A percentile compares a stretch with the other conserved stretches of the same genome.
Evolutionary conservation across 2,113 vertebrate species (phyloP).

Genomic region (Pachyramphus minor): DNA sequence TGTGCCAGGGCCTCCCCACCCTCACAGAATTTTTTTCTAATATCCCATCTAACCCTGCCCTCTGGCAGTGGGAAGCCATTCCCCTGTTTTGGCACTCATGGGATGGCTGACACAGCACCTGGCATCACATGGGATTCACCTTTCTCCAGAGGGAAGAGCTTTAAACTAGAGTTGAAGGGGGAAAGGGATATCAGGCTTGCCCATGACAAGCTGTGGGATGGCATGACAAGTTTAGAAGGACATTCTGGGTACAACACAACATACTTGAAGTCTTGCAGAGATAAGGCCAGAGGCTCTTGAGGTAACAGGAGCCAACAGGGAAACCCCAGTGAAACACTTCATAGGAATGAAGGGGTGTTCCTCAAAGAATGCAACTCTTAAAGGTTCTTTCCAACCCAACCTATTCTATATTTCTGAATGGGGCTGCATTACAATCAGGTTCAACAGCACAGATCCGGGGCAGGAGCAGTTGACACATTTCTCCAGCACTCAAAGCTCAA

Average conservation of each 20-base stretch:
- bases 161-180: neutral
- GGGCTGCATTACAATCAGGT: slow-evolving; percentile 56
- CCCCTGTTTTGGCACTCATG: neutral
- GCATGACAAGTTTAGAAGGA: neutral
- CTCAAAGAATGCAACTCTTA: neutral
- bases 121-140: neutral
- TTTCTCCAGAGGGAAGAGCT: neutral
- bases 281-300: neutral
- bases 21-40: fast-evolving
- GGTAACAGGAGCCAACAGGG: neutral
- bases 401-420: neutral
- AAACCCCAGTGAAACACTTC: neutral
- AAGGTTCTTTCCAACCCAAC: neutral
- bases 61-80: neutral
- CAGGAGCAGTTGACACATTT: slow-evolving; percentile 67
- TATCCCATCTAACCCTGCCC: fast-evolving
- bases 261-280: neutral
- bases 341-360: neutral
- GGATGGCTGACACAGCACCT: neutral
- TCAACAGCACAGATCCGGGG: slow-evolving; percentile 28
- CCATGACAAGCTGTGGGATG: neutral
- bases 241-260: neutral
- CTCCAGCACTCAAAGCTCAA: slow-evolving; percentile 52
- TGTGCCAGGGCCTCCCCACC: fast-evolving
- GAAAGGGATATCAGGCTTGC: neutral